Evolutionary conservation across 2,888 invertebrate species (phyloP).

Genomic region (Pachydiplax longipennis): DNA sequence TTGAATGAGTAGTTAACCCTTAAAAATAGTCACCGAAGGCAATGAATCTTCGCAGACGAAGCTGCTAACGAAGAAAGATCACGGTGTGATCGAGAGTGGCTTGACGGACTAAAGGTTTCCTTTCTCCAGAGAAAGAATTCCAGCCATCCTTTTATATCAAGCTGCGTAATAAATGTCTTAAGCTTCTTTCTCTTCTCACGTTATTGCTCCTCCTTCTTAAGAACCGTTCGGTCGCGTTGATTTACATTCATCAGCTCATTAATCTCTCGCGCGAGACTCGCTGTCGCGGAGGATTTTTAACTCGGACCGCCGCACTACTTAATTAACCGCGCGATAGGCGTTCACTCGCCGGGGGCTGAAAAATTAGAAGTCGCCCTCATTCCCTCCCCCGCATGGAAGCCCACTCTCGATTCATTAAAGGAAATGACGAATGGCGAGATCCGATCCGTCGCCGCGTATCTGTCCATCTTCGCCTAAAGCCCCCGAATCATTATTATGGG

Average conservation of each 20-base stretch:
- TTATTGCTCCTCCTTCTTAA: background rate
- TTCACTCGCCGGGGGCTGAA: slow-evolving; percentile 14
- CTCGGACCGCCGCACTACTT: background rate
- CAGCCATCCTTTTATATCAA: background rate
- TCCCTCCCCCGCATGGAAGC: background rate
- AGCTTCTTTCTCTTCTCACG: background rate
- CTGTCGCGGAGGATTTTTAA: background rate
- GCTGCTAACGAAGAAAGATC: background rate
- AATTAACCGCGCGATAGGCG: background rate
- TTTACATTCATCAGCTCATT: background rate
- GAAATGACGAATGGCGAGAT: slow-evolving; percentile 15
- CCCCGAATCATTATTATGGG: background rate
- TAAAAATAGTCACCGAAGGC: background rate
- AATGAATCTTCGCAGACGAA: background rate
- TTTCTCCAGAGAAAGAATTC: background rate
- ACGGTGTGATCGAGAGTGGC: background rate
- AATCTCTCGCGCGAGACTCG: background rate
- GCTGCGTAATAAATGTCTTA: background rate
- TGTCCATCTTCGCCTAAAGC: background rate
- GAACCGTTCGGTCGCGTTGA: background rate
- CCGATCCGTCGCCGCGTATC: background rate
- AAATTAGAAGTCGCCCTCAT: background rate
- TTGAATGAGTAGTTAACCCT: no score
- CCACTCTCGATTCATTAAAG: background rate
- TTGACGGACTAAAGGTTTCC: background rate